A percentile compares a stretch with the other conserved stretches of the same genome.
phyloP scores from a whole-genome alignment of 1,140 invertebrate genomes.

The Heterodera schachtii region DNA sequence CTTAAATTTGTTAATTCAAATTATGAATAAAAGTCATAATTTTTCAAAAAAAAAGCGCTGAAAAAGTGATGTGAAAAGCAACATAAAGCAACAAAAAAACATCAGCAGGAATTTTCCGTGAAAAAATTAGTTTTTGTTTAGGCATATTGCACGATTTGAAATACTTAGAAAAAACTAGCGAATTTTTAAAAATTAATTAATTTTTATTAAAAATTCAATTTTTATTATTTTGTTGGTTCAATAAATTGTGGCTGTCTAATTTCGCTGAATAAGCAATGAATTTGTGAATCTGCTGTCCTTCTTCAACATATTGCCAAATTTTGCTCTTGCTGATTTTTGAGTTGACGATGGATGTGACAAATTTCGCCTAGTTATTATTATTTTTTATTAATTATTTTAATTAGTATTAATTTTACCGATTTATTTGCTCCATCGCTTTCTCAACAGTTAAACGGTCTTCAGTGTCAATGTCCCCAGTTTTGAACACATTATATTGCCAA shows the following conservation, averaged over 20 bases:
- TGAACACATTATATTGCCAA: constrained; percentile 66
- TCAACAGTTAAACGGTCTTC: constrained; percentile 56
- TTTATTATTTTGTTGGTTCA: too few relatives aligned
- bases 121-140: too few relatives aligned
- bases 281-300: neutral
- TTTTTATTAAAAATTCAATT: too few relatives aligned
- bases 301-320: neutral
- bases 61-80: too few relatives aligned
- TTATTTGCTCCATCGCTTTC: constrained; percentile 50
- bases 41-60: too few relatives aligned
- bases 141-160: too few relatives aligned
- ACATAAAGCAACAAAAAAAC: too few relatives aligned
- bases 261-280: neutral
- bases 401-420: neutral
- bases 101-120: too few relatives aligned
- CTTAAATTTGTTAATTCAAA: too few relatives aligned
- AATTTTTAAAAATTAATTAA: too few relatives aligned
- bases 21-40: too few relatives aligned
- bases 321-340: neutral
- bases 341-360: neutral
- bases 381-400: neutral
- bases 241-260: neutral
- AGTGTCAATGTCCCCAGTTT: constrained; percentile 58
- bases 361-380: neutral
- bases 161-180: too few relatives aligned